These are phyloP conservation scores for Zele albiditarsus DNA, from an alignment of 2,888 invertebrate genomes.

Conservation along the genomic window DNA sequence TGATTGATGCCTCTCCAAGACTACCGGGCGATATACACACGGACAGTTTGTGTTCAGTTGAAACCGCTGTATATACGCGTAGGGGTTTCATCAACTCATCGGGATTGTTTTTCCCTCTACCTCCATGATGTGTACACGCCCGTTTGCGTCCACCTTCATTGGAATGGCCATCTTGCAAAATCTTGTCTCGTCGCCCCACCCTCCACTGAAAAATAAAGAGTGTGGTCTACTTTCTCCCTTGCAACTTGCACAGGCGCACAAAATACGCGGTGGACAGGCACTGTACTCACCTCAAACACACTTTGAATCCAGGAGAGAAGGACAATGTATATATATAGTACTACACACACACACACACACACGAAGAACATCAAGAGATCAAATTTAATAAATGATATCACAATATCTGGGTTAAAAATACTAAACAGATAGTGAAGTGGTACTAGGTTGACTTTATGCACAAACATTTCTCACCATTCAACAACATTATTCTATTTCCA, in stretches of 20 bases:
- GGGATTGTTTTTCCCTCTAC: background rate
- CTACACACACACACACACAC: too few relatives aligned
- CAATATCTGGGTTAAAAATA: too few relatives aligned
- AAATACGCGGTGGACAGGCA: background rate
- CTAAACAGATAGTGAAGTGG: too few relatives aligned
- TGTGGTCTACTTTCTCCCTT: conserved; percentile 42
- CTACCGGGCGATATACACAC: conserved; percentile 16
- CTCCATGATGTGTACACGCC: conserved; percentile 5
- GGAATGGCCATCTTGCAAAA: conserved; percentile 35
- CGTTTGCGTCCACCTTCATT: conserved; percentile 20
- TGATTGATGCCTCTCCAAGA: conserved; percentile 24
- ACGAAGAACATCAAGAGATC: too few relatives aligned
- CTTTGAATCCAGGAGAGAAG: background rate
- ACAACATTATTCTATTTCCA: too few relatives aligned
- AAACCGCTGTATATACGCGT: background rate
- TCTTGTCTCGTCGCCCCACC: conserved; percentile 27
- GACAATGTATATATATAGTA: background rate
- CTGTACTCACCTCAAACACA: background rate
- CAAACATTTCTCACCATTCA: too few relatives aligned
- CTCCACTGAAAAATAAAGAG: conserved; percentile 22
- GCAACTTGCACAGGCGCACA: background rate
- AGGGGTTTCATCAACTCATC: conserved; percentile 4
- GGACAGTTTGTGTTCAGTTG: background rate
- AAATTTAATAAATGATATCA: too few relatives aligned
- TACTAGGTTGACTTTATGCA: too few relatives aligned